Evolutionary conservation across 2,797 vertebrate species (phyloP).

Genomic region (Rhyacichthys aspro): DNA sequence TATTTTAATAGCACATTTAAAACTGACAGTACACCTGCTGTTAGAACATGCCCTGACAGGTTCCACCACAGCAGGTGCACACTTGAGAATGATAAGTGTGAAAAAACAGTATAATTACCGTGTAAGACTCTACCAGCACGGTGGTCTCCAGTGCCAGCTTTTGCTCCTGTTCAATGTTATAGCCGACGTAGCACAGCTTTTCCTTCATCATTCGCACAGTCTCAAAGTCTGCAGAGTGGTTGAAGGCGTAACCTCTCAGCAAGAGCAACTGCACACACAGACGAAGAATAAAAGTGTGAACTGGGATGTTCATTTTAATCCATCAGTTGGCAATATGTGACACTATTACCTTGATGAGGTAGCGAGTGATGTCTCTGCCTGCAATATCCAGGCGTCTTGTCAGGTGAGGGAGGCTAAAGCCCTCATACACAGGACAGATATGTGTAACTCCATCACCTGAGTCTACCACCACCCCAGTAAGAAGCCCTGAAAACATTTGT

Average conservation of each 20-base stretch:
- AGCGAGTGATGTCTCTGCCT: conserved; percentile 86
- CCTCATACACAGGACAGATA: conserved; percentile 86
- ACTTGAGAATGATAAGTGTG: neutral
- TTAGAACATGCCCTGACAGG: conserved; percentile 12
- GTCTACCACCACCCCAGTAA: conserved; percentile 85
- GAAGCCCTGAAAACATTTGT: conserved; percentile 65
- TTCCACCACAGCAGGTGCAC: conserved; percentile 1
- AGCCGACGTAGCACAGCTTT: conserved; percentile 85
- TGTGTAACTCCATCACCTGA: conserved; percentile 85
- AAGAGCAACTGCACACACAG: conserved; percentile 75
- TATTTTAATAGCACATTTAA: conserved; percentile 1
- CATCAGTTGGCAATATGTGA: too few species aligned
- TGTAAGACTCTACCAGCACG: conserved; percentile 84
- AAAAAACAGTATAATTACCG: conserved; percentile 58
- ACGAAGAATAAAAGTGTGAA: neutral
- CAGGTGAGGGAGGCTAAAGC: conserved; percentile 84
- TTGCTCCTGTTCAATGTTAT: conserved; percentile 88
- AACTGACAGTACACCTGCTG: neutral
- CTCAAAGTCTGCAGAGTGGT: conserved; percentile 89
- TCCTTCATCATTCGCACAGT: conserved; percentile 88
- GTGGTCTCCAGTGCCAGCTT: conserved; percentile 85
- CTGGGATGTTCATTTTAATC: neutral
- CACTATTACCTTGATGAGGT: conserved; percentile 82
- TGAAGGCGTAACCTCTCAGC: conserved; percentile 85
- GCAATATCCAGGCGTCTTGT: conserved; percentile 85